Conservation (phyloP, 2,797 vertebrate species). For the Peromyscus aztecus region DNA sequence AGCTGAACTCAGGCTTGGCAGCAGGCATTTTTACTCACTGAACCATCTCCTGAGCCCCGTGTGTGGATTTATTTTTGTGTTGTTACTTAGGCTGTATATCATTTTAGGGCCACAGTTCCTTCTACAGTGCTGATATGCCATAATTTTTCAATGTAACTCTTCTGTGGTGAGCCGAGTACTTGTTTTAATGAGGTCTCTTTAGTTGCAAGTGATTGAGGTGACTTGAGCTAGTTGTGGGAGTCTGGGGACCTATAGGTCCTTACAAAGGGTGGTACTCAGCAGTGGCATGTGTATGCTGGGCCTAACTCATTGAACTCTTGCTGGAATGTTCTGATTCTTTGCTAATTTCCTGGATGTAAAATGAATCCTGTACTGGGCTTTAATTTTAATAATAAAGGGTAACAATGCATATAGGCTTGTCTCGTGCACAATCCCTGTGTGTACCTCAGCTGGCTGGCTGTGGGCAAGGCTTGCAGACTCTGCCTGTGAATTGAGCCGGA, state of each 20-base stretch:
- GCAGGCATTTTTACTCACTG: background rate
- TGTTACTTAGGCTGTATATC: background rate
- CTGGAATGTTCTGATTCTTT: constrained; percentile 5
- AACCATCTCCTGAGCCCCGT: background rate
- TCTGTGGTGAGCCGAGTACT: background rate
- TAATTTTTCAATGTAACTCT: background rate
- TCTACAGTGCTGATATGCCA: background rate
- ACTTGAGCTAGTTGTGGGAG: background rate
- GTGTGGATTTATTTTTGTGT: background rate
- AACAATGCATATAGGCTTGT: background rate
- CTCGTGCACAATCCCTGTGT: background rate
- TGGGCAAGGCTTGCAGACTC: background rate
- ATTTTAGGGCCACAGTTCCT: background rate
- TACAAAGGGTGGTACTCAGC: accelerated
- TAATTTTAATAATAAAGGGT: background rate
- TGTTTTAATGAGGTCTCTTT: background rate
- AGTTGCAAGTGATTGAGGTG: background rate
- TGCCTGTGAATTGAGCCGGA: background rate
- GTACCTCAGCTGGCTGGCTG: background rate
- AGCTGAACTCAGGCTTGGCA: background rate
- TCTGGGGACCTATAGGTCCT: background rate
- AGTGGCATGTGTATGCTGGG: too few relatives aligned
- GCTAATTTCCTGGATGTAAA: background rate
- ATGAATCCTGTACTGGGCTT: background rate
- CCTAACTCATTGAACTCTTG: background rate